Base-by-base conservation (phyloP, 2,113 vertebrate genomes). In the Stigmatopora nigra region DNA sequence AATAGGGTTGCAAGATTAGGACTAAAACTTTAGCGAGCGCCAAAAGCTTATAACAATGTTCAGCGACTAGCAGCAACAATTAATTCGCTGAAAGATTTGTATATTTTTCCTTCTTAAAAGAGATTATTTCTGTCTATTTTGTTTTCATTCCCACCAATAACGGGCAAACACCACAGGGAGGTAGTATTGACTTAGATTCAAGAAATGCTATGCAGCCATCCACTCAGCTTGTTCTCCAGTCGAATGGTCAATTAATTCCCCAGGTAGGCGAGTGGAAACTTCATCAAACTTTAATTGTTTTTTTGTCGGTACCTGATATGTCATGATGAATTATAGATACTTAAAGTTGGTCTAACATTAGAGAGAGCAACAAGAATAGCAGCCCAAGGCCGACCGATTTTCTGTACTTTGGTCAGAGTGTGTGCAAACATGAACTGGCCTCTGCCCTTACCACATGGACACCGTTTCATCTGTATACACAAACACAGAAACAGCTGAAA, bases 271-370 rank as follows among this genome's bases (percentile, higher is more conserved):
- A 71, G 67, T 87, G 87, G 82, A 89, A 88, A 88, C 76, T 74
- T 81, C 87, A 88, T 92, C 58, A 88, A 91, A 87, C 76, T 89
- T 91, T 91, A 56, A 92, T 89, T 71, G 66, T 63, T 76, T n/a
- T n/a, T n/a, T 25, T 2, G 31, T 75, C 65, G 84, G 81, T 77
- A 77, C 57, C 75, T 72, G 82, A 86, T 86, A 84, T 86, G 78
- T 64, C 15, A 12, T 35, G 63, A 84, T 91, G 62, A 86, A 92
- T 91, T 87, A 92, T 89, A 85, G 63, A 91, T 83, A 70, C 66
- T 63, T 47, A 41, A 65, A 61, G 56, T 44, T 53, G 65, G 15
- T 38, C 55, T 51, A 17, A 45, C 60, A 67, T 57, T 56, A 63
- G 46, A n/a, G n/a, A n/a, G n/a, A 44, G 38, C 17, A 57, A 49